phyloP scores from a whole-genome alignment of 2,113 vertebrate species.

The Clarias magur region DNA sequence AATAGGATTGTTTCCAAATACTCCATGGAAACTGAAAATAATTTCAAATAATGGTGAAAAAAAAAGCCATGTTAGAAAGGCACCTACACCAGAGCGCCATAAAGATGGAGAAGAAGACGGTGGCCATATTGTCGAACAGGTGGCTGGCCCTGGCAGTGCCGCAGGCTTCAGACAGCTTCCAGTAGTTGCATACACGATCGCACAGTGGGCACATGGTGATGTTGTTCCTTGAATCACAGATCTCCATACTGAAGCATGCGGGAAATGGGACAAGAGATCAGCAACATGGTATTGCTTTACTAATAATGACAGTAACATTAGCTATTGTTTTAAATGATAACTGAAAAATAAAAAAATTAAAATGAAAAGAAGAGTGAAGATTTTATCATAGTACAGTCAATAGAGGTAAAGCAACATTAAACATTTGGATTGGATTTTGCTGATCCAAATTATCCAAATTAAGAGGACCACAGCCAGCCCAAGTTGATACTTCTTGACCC shows the following conservation, averaged over 20 bases:
- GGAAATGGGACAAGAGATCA: slow-evolving; percentile 23
- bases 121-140: slow-evolving; percentile 95
- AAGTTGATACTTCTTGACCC: background rate
- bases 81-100: slow-evolving; percentile 96
- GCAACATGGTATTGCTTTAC: background rate
- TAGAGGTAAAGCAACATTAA: background rate
- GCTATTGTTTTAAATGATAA: background rate
- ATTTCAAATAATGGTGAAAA: background rate
- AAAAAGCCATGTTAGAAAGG: background rate
- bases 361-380: background rate
- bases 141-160: slow-evolving; percentile 94
- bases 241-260: slow-evolving; percentile 84
- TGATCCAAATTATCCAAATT: background rate
- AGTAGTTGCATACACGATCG: slow-evolving; percentile 92
- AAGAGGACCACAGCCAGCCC: background rate
- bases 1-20: background rate
- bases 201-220: slow-evolving; percentile 98
- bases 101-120: slow-evolving; percentile 96
- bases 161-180: slow-evolving; percentile 89
- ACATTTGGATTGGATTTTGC: background rate
- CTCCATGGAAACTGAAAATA: background rate
- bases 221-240: slow-evolving; percentile 89
- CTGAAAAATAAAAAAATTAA: background rate
- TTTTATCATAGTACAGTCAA: background rate
- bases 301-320: background rate